Evolutionary conservation across 2,113 vertebrate genomes (phyloP).

Genomic region (Brachionichthys hirsutus): DNA sequence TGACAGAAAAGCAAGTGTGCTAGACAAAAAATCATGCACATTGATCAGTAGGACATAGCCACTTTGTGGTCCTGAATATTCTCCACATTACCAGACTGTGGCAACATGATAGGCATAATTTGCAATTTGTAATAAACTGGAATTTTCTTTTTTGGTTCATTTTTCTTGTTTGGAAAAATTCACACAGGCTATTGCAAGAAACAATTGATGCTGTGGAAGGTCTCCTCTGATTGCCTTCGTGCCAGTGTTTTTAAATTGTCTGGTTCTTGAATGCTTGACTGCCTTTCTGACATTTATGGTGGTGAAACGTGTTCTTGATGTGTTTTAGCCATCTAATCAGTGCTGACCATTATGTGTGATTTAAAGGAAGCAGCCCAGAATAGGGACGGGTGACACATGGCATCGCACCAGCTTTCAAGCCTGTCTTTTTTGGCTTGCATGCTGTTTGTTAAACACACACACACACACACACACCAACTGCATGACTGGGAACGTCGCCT

Average conservation of each 20-base stretch:
- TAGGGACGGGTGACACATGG: conserved; percentile 25
- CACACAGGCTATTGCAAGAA: background rate
- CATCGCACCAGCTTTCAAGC: conserved; percentile 9
- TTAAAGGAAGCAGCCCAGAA: conserved; percentile 17
- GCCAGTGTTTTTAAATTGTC: background rate
- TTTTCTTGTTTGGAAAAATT: background rate
- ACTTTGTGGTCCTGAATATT: no score
- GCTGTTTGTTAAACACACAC: conserved; percentile 4
- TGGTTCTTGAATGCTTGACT: conserved; percentile 10
- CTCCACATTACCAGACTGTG: no score
- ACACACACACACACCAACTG: conserved; percentile 2
- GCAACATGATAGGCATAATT: no score
- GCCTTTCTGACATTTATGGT: conserved; percentile 16
- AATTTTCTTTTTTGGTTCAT: no score
- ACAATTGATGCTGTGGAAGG: background rate
- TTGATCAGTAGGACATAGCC: no score
- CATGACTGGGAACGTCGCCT: conserved; percentile 8
- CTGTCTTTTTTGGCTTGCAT: conserved; percentile 3
- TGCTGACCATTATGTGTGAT: conserved; percentile 39
- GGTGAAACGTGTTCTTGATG: conserved; percentile 11
- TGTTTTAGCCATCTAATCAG: conserved; percentile 16
- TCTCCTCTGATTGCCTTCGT: conserved; percentile 5
- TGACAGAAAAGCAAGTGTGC: no score
- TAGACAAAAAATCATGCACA: no score
- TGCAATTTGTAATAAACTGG: no score